phyloP scores from a whole-genome alignment of 2,797 vertebrate species.

The Sylvilagus floridanus region DNA sequence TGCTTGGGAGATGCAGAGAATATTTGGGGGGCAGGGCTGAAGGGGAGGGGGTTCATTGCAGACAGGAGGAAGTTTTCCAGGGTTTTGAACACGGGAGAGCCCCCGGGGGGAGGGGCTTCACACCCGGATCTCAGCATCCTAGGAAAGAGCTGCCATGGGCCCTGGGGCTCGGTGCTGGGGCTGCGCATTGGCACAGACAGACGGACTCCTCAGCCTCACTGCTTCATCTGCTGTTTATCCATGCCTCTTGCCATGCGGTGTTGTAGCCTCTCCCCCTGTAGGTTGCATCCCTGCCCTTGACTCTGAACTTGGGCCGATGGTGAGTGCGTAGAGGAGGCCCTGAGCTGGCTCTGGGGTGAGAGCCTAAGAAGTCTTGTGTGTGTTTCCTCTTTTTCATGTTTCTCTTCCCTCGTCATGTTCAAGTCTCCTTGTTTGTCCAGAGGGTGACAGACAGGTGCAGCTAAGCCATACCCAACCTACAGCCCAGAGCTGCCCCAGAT shows the following conservation, averaged over 20 bases:
- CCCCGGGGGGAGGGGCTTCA: background rate
- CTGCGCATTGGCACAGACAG: too few species aligned
- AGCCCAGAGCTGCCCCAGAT: background rate
- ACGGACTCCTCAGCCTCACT: rapidly evolving
- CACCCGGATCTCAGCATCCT: rapidly evolving
- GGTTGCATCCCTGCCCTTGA: background rate
- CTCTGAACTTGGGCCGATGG: background rate
- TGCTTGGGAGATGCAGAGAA: background rate
- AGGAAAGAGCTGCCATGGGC: rapidly evolving
- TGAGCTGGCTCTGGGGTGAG: background rate
- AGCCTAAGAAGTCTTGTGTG: background rate
- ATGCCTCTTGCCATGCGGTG: background rate
- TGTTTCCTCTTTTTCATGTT: background rate
- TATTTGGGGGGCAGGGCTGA: background rate
- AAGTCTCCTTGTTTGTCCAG: background rate
- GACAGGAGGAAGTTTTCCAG: background rate
- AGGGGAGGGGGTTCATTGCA: background rate
- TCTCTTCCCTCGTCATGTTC: rapidly evolving
- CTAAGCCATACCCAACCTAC: background rate
- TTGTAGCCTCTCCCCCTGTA: background rate
- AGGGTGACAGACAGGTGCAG: too few species aligned
- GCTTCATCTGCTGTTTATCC: background rate
- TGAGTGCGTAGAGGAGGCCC: background rate
- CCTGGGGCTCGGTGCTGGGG: background rate
- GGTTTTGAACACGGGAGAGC: background rate